Percentiles rank a stretch among this genome's conserved stretches.
phyloP scores from a whole-genome alignment of 2,888 invertebrate genomes.

The Agrilus cyanescens region DNA sequence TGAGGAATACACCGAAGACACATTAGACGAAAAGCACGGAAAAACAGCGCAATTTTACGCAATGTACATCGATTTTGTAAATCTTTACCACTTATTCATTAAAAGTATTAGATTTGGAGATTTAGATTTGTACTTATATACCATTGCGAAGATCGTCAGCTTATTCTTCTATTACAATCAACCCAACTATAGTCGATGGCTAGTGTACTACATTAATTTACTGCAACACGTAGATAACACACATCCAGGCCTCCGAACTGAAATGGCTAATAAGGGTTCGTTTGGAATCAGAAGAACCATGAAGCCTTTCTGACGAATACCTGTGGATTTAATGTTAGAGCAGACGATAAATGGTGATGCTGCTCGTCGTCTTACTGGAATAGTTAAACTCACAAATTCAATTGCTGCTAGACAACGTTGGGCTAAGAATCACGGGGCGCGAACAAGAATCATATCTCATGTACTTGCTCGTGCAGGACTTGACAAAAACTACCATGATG shows the following conservation, averaged over 20 bases:
- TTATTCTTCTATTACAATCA: conserved; percentile 19
- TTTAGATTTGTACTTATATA: conserved; percentile 14
- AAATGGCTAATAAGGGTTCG: conserved; percentile 12
- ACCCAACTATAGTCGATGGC: conserved; percentile 12
- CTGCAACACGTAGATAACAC: conserved; percentile 11
- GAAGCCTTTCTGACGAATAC: conserved; percentile 18
- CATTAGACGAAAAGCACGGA: conserved; percentile 15
- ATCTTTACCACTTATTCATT: conserved; percentile 14
- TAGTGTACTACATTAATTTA: conserved; percentile 8
- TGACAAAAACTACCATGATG: neutral
- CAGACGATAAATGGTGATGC: conserved; percentile 22
- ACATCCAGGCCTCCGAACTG: conserved; percentile 15
- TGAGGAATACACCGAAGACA: conserved; percentile 15
- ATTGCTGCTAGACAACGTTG: conserved; percentile 21
- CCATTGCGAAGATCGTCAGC: conserved; percentile 13
- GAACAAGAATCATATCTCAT: conserved; percentile 18
- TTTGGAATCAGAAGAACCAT: conserved; percentile 19
- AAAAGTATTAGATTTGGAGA: conserved; percentile 18
- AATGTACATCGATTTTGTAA: conserved; percentile 14
- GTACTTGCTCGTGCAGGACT: conserved; percentile 13
- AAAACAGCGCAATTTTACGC: conserved; percentile 14
- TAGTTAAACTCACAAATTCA: conserved; percentile 17
- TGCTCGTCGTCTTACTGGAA: conserved; percentile 17
- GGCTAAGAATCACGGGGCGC: conserved; percentile 16
- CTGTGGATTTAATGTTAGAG: conserved; percentile 17